Percentiles rank a stretch among this genome's conserved stretches.
Conservation (phyloP, 2,797 vertebrate genomes). For the Labroides dimidiatus region DNA sequence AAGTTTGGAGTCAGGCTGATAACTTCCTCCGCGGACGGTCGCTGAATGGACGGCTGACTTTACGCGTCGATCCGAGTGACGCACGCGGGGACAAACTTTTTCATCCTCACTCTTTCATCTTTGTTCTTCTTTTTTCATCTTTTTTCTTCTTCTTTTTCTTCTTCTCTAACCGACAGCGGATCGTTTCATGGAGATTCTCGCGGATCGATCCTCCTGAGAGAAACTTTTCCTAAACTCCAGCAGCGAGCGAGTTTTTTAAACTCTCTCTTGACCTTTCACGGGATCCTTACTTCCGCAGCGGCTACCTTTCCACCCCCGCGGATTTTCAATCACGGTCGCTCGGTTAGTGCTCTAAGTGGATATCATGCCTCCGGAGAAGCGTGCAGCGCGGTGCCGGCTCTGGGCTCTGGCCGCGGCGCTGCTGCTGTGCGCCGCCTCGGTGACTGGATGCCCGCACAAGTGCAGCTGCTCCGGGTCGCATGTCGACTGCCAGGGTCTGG, state of each 20-base stretch:
- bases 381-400: constrained; percentile 67
- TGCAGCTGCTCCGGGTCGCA: constrained; percentile 96
- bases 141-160: neutral
- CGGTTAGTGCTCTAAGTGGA: constrained; percentile 65
- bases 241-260: no score
- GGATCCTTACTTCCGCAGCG: constrained; percentile 29
- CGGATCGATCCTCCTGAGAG: constrained; percentile 31
- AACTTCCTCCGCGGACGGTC: constrained; percentile 45
- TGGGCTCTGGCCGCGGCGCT: constrained; percentile 68
- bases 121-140: no score
- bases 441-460: constrained; percentile 92
- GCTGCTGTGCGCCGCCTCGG: constrained; percentile 73
- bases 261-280: constrained; percentile 6
- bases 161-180: constrained; percentile 47
- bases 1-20: constrained; percentile 55
- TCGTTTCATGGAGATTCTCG: constrained; percentile 49
- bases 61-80: constrained; percentile 66
- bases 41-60: constrained; percentile 67
- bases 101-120: constrained; percentile 11
- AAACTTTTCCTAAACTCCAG: constrained; percentile 30
- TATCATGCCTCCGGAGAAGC: constrained; percentile 73
- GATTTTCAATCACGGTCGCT: constrained; percentile 38
- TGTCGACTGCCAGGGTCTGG: constrained; percentile 97
- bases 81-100: constrained; percentile 31
- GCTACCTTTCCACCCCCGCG: neutral